Evolutionary conservation across 2,888 invertebrate genomes (phyloP), one percentile per base, ranked within the genome.

Genomic region (Toxonevra muliebris): DNA sequence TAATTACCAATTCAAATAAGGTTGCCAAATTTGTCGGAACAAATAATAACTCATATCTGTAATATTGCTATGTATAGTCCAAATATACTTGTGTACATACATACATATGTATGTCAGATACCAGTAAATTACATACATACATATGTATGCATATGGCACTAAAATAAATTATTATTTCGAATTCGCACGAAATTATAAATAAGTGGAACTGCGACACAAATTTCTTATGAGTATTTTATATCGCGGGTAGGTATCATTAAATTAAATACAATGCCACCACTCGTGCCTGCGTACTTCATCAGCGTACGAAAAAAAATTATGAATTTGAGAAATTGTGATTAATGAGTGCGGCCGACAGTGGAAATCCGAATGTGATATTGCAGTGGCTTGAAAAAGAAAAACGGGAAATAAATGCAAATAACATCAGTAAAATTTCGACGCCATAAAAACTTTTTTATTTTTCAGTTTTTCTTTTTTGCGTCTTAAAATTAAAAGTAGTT

Each of bases 101-200:
- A 7, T 30, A 30, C 30, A n/a, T 40, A 52, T 53, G 53, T 42
- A 17, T 61, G 19, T 61, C 3, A 48, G 50, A 48, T 48, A 3
- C 15, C 48, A 2, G 13, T 48, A 12, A 48, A 15, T 12, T 30
- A 30, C 30, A 30, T 30, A 30, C 7, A 7, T 30, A 30, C 30
- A n/a, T 40, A 8, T 48, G 15, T 48, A 48, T 48, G 48, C 15
- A 48, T 48, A 48, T 48, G 48, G 2, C 48, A 48, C 13, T n/a
- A 48, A 48, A 15, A 60, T 66, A 63, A 66, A 71, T 70, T 59
- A 70, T 73, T 73, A 74, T 74, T 71, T 69, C 61, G 59, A 69
- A 68, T 71, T 69, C 71, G 65, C 74, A 74, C 74, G 74, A 68
- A 68, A 71, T 69, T 69, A 0, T 48, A 30, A 30, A 30, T 30